Evolutionary conservation across 2,888 invertebrate genomes (phyloP), one percentile per base, ranked within the genome.

Genomic region (Uloborus plumipes): DNA sequence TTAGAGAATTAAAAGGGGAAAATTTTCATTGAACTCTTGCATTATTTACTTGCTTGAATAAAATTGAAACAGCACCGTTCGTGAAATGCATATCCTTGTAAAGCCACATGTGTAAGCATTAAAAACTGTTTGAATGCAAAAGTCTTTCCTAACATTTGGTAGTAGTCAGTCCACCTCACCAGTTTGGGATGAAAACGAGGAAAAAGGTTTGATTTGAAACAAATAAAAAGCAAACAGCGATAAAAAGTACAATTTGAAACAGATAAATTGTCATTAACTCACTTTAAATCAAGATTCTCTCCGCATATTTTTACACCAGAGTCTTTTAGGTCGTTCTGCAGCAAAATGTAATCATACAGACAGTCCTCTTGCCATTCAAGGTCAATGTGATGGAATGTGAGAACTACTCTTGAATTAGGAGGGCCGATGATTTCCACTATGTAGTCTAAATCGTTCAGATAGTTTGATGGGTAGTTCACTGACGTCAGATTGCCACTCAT

Each of bases 301-400:
- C 82, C 84, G 59, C 82, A 82, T 20, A 82, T n/a, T 15, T 65
- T 55, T 11, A 49, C 26, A 13, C 74, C 80, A 18, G 59, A 26
- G 14, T 77, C 72, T 11, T 50, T 62, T 7, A 72, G 18, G 14
- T 67, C 61, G 3, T 47, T 69, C 77, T 85, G 90, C 86, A 94
- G 91, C 89, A 93, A 93, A 58, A 94, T 91, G 88, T 91, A 94
- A 89, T 95, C 95, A 88, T 95, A 95, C 2, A 94, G 91, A 87
- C 95, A 95, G 87, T 94, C 93, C 81, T 92, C 91, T 89, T 95
- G 94, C 74, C 91, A 90, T 89, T 95, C 95, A 80, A 94, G 89
- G 88, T 94, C 94, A 67, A 94, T 91, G 86, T 91, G 91, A 31
- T 85, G 75, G 22, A 86, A 85, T 61, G 73, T 92, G 75, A 94